Base-by-base conservation (phyloP, 2,797 vertebrate species). In the Enoplosus armatus region DNA sequence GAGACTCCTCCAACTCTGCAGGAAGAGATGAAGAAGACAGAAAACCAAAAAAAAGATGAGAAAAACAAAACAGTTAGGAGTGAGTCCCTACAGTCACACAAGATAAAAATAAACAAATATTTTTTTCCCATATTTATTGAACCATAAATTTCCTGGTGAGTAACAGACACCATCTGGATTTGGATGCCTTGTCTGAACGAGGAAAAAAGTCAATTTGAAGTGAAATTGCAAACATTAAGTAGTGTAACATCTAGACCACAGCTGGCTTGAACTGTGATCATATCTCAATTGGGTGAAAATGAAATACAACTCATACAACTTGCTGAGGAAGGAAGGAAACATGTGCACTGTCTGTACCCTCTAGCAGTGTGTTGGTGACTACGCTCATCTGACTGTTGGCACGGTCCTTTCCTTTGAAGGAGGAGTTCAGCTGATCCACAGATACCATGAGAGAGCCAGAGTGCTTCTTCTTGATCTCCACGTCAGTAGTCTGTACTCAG, bases 371-470 rank as follows among this genome's bases (percentile, higher is more conserved):
- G 90, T 99, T 99, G 67, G 98, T 99, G 90, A 98, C 79, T 0
- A 99, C 97, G 0, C 97, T 99, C 96, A 99, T 95, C 55, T 97
- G 96, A 8, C 98, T 99, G 94, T 99, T 99, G 88, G 97, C 97
- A 22, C 97, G 94, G 64, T 99, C 97, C 85, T 99, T 99, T 73
- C 96, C 96, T n/a, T 97, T 98, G 1, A 97, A 98, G 73, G 98
- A 99, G 0, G 96, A 96, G 62, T 97, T 97, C 80, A 99, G 95
- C 81, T 99, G 98, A 75, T 99, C 98, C 96, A 99, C 98, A 0
- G 98, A 99, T 63, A 99, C 97, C 95, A 99, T 92, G 16, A 99
- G 97, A n/a, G 98, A 99, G 58, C 97, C 98, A 0, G 97, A 97
- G 73, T 97, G 96, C 86, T 98, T 99, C 95, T 98, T 98, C 93